Percentiles rank a stretch among this genome's conserved stretches.
Conservation (phyloP, 1,140 invertebrate species). For the Diachasmimorpha longicaudata region DNA sequence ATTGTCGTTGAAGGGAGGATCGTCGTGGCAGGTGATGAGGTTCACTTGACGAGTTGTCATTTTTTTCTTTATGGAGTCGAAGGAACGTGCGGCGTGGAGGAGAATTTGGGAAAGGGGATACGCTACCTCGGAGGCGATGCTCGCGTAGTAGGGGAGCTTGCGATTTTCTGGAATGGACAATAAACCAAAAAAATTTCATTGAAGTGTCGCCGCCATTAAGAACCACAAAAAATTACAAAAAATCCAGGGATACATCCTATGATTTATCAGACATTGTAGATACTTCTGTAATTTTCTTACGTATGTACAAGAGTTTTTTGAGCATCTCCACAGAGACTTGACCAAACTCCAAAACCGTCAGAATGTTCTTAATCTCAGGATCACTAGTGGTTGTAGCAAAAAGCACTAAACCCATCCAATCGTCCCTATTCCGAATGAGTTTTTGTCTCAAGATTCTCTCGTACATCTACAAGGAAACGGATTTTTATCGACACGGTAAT, state of each 20-base stretch:
- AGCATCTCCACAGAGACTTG: conserved; percentile 22
- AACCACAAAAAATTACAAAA: too few species aligned
- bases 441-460: conserved; percentile 35
- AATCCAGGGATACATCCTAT: too few species aligned
- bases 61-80: conserved; percentile 27
- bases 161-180: background rate
- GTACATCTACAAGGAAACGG: conserved; percentile 22
- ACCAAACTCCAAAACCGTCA: conserved; percentile 18
- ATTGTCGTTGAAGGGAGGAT: conserved; percentile 16
- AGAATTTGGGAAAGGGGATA: conserved; percentile 39
- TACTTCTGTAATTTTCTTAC: conserved; percentile 28
- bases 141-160: conserved; percentile 2
- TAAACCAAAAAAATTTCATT: background rate
- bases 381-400: conserved; percentile 36
- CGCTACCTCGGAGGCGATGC: background rate
- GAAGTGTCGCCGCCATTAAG: too few species aligned
- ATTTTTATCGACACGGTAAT: too few species aligned
- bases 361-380: conserved; percentile 19
- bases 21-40: conserved; percentile 40
- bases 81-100: conserved; percentile 27
- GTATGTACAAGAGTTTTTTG: conserved; percentile 23
- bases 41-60: conserved; percentile 32
- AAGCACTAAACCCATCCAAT: conserved; percentile 42
- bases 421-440: conserved; percentile 34
- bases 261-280: too few species aligned